Evolutionary conservation across 2,888 invertebrate species (phyloP), one percentile per base, ranked within the genome.

Genomic region (Ferdinandea cuprea): DNA sequence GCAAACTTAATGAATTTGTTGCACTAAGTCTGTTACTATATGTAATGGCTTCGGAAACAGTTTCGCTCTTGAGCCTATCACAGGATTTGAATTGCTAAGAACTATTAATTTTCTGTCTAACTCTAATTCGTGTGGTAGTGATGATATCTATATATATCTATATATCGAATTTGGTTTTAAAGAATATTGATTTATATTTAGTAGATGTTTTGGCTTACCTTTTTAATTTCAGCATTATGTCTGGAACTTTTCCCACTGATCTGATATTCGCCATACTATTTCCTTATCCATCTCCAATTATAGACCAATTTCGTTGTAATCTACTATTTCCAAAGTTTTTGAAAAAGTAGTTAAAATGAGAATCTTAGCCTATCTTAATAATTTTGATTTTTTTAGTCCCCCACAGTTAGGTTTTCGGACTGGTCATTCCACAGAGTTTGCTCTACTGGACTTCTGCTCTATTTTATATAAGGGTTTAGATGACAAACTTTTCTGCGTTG

Each of bases 381-480:
- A 37, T 25, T 13, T 25, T 2, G 6, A 44, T n/a, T 66, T 66
- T 42, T 30, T 68, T 5, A 68, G 44, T 56, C 25, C 19, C 44
- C 4, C 56, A 15, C 54, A 66, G 21, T 66, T 44, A 32, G 54
- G 66, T 44, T 66, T 66, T 13, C 9, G 48, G 17, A 4, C 50
- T 50, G 63, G 63, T 19, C 37, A 25, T 21, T 50, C 50, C 13
- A 63, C 48, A 1, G 48, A 50, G 11, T 48, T 25, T 48, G 48
- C 48, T 35, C 46, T 63, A n/a, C 28, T 54, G 32, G 32, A 66
- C 9, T 66, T 66, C 21, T 54, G 19, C 17, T 44, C 17, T 30
- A 44, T 66, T 66, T 17, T 65, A 25, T 30, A 28, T 35, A 40
- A 52, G 1, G 52, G 46, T 6, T n/a, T 65, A n/a, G 65, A 52